phyloP scores from a whole-genome alignment of 1,140 invertebrate genomes.

The Panagrolaimus sp. region DNA sequence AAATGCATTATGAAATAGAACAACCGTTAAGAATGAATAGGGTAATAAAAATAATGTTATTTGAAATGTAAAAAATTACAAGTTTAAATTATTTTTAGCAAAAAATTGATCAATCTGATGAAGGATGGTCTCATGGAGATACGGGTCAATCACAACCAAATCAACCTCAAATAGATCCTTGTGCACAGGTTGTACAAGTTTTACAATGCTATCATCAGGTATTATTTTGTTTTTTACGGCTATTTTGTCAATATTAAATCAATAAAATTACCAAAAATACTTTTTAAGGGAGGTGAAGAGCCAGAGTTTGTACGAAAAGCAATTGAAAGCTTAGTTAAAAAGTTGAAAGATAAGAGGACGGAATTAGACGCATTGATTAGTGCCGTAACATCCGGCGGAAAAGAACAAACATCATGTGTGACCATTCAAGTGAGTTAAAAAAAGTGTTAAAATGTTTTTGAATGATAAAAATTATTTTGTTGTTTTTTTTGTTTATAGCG shows the following conservation, averaged over 20 bases:
- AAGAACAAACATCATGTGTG: constrained; percentile 95
- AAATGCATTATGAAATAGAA: too few relatives aligned
- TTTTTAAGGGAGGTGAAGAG: constrained; percentile 45
- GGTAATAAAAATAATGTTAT: too few relatives aligned
- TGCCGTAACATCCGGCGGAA: constrained; percentile 96
- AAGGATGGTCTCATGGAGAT: too few relatives aligned
- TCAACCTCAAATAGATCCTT: constrained; percentile 31
- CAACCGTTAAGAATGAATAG: too few relatives aligned
- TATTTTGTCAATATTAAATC: background rate
- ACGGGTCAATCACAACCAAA: too few relatives aligned
- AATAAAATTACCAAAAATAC: background rate
- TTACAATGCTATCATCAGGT: constrained; percentile 46
- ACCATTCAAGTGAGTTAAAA: constrained; percentile 71
- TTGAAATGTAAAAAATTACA: too few relatives aligned
- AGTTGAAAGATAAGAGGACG: constrained; percentile 75
- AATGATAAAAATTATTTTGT: background rate
- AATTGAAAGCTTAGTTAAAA: constrained; percentile 49
- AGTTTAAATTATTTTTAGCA: too few relatives aligned
- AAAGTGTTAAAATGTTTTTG: constrained; percentile 9
- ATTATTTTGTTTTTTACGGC: constrained; percentile 11
- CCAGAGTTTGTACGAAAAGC: constrained; percentile 48
- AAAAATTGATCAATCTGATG: too few relatives aligned
- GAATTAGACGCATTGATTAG: constrained; percentile 94
- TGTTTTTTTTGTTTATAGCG: constrained; percentile 65
- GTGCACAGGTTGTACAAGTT: constrained; percentile 48